Evolutionary conservation across 2,888 invertebrate genomes (phyloP).

Genomic region (Cabera pusaria): DNA sequence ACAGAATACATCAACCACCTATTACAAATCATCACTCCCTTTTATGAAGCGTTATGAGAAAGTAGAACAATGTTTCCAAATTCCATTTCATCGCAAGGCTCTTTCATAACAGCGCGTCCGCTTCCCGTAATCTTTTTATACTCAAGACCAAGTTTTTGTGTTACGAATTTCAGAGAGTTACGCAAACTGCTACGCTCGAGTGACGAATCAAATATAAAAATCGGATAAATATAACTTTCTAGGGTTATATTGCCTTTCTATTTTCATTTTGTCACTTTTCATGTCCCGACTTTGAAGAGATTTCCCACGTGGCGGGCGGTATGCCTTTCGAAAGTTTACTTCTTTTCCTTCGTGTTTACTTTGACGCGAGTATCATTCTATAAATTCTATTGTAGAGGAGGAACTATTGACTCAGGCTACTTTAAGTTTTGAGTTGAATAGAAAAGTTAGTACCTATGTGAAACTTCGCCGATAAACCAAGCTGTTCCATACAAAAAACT

Average conservation of each 20-base stretch:
- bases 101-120: conserved; percentile 8
- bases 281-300: conserved; percentile 27
- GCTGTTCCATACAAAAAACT: no score
- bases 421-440: no score
- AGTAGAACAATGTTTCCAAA: conserved; percentile 13
- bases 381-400: no score
- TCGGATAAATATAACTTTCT: conserved; percentile 22
- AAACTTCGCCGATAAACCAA: no score
- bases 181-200: conserved; percentile 15
- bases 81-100: conserved; percentile 5
- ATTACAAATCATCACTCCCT: no score
- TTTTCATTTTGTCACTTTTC: conserved; percentile 30
- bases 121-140: conserved; percentile 13
- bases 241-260: conserved; percentile 23
- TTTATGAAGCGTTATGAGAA: no score
- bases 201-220: conserved; percentile 23
- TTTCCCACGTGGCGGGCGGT: conserved; percentile 20
- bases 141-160: conserved; percentile 14
- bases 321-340: conserved; percentile 13
- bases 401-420: no score
- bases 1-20: not conserved
- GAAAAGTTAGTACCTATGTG: no score
- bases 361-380: not conserved
- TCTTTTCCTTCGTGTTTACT: conserved; percentile 13
- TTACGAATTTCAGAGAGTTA: conserved; percentile 11